Evolutionary conservation across 2,113 vertebrate genomes (phyloP).

Genomic region (Sitta europaea): DNA sequence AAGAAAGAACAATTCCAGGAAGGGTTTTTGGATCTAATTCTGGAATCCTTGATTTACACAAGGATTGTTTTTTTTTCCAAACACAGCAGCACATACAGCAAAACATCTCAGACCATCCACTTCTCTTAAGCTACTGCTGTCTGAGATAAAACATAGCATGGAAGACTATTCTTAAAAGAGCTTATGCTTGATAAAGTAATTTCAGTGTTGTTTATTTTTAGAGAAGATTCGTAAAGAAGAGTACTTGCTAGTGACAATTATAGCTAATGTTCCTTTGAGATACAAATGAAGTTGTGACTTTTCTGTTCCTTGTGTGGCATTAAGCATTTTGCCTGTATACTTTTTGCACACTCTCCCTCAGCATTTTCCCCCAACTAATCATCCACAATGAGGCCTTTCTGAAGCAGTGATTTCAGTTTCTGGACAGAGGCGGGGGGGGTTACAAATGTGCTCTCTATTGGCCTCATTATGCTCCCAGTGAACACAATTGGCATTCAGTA

Average conservation of each 20-base stretch:
- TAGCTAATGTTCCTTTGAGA: not conserved
- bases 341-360: not conserved
- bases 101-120: not conserved
- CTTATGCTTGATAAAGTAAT: not conserved
- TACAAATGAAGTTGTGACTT: not conserved
- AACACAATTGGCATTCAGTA: not conserved
- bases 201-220: not conserved
- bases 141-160: not conserved
- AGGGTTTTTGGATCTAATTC: not conserved
- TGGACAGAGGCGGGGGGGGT: not conserved
- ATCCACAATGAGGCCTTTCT: not conserved
- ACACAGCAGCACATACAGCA: not conserved
- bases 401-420: not conserved
- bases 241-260: not conserved
- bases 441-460: not conserved
- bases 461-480: not conserved
- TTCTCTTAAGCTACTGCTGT: not conserved
- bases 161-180: not conserved
- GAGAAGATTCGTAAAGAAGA: not conserved
- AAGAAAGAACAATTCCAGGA: not conserved
- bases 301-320: not conserved
- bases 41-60: not conserved
- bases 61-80: not conserved
- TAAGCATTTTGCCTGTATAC: not conserved
- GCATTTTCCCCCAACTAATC: not conserved